Percentiles rank a stretch among this genome's conserved stretches.
Conservation (phyloP, 2,888 invertebrate species). For the Agrochola lychnidis region DNA sequence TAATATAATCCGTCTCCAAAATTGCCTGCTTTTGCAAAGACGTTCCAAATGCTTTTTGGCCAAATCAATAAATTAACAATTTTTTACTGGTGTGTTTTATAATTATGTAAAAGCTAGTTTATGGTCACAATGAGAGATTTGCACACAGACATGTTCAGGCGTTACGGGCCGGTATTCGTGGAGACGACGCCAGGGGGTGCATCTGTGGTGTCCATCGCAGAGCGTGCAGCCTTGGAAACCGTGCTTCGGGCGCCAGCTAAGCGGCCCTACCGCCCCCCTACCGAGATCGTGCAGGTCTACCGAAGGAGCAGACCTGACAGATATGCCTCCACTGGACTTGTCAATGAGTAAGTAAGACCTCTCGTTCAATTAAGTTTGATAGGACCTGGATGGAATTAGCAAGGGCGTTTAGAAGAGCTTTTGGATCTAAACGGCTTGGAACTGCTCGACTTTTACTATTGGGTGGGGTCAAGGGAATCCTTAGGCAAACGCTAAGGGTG, state of each 20-base stretch:
- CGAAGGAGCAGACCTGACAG: constrained; percentile 93
- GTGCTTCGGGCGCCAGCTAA: constrained; percentile 94
- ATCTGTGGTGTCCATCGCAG: constrained; percentile 94
- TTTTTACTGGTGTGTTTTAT: neutral
- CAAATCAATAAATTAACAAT: neutral
- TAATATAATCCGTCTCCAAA: neutral
- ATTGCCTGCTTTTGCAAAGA: neutral
- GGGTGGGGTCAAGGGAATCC: neutral
- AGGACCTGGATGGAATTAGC: neutral
- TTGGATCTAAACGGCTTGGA: neutral
- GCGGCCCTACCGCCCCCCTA: constrained; percentile 95
- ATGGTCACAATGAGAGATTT: constrained; percentile 83
- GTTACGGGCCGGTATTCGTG: constrained; percentile 94
- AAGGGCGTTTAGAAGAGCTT: neutral
- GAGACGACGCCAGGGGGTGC: constrained; percentile 94
- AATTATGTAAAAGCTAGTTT: constrained; percentile 59
- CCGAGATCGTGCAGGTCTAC: constrained; percentile 95
- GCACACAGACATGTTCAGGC: constrained; percentile 92
- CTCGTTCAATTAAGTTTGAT: neutral
- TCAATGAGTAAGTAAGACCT: constrained; percentile 94
- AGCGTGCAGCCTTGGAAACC: constrained; percentile 93
- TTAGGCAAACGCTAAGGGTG: neutral
- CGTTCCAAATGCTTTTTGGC: neutral
- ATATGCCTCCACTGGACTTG: constrained; percentile 95
- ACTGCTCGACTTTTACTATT: neutral